These are phyloP conservation scores for Vulpes vulpes DNA, from an alignment of 2,113 vertebrate species.

Conservation along the genomic window DNA sequence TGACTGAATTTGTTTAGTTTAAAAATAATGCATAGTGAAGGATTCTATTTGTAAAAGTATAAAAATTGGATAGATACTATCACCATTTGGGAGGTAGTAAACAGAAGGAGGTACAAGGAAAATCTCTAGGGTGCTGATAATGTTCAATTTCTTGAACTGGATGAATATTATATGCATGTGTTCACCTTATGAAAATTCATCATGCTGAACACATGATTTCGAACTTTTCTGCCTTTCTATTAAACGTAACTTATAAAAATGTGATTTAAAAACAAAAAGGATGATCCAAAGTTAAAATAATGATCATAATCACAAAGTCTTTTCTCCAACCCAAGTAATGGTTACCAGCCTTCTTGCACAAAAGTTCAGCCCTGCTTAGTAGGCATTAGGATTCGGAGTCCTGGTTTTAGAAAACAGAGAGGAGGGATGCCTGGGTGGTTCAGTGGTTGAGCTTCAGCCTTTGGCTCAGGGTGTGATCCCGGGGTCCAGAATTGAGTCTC, in stretches of 20 bases:
- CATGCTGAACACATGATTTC: background rate
- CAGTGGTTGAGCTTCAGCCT: too few relatives aligned
- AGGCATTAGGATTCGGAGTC: background rate
- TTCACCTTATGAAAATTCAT: background rate
- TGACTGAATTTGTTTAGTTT: background rate
- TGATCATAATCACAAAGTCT: background rate
- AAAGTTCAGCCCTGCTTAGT: background rate
- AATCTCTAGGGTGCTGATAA: background rate
- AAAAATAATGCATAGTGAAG: background rate
- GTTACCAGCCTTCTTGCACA: background rate
- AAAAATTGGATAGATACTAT: background rate
- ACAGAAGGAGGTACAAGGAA: background rate
- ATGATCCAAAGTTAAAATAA: constrained; percentile 1
- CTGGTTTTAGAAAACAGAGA: background rate
- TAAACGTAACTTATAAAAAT: background rate
- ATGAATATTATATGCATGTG: background rate
- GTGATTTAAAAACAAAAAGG: background rate
- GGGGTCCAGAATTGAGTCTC: too few relatives aligned
- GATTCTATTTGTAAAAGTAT: background rate
- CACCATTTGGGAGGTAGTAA: background rate
- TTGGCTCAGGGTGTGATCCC: too few relatives aligned
- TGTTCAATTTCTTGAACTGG: background rate
- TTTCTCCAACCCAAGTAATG: background rate
- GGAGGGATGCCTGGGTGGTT: too few relatives aligned
- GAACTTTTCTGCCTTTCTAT: background rate